These are phyloP conservation scores for Oligia fasciuncula DNA, from an alignment of 2,888 invertebrate genomes.

Conservation along the genomic window DNA sequence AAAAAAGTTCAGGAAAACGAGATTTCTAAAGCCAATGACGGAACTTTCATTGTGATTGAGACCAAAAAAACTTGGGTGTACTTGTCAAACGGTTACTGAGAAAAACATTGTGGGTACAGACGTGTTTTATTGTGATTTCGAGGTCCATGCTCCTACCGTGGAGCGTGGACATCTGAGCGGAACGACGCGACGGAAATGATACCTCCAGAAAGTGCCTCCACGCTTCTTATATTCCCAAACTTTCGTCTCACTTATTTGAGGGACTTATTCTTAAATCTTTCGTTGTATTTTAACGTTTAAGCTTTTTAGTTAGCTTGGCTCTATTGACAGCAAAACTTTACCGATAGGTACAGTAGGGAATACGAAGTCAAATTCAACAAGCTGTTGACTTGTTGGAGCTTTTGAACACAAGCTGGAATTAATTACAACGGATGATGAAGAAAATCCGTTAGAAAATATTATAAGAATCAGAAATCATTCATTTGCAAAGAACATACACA, in stretches of 20 bases:
- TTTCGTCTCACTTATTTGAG: conserved; percentile 40
- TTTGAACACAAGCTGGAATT: neutral
- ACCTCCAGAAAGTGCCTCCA: conserved; percentile 30
- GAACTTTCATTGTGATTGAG: conserved; percentile 35
- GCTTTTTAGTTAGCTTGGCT: neutral
- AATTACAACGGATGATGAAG: conserved; percentile 21
- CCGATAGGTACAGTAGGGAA: neutral
- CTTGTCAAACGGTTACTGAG: conserved; percentile 49
- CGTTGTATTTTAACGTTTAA: neutral
- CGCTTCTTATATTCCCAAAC: conserved; percentile 30
- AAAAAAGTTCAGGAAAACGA: conserved; percentile 49
- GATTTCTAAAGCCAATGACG: conserved; percentile 39
- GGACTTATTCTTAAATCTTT: neutral
- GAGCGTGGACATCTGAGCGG: conserved; percentile 53
- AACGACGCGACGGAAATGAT: conserved; percentile 50
- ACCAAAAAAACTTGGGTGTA: conserved; percentile 47
- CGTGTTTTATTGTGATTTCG: conserved; percentile 57
- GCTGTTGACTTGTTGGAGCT: neutral
- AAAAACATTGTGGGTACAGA: conserved; percentile 55
- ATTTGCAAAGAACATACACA: too few species aligned
- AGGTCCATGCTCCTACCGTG: conserved; percentile 55
- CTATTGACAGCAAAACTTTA: neutral
- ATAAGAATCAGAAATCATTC: neutral
- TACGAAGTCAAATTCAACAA: neutral
- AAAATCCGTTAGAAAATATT: conserved; percentile 28